Evolutionary conservation across 2,888 invertebrate species (phyloP), one percentile per base, ranked within the genome.

Genomic region (Lutraria lutraria): DNA sequence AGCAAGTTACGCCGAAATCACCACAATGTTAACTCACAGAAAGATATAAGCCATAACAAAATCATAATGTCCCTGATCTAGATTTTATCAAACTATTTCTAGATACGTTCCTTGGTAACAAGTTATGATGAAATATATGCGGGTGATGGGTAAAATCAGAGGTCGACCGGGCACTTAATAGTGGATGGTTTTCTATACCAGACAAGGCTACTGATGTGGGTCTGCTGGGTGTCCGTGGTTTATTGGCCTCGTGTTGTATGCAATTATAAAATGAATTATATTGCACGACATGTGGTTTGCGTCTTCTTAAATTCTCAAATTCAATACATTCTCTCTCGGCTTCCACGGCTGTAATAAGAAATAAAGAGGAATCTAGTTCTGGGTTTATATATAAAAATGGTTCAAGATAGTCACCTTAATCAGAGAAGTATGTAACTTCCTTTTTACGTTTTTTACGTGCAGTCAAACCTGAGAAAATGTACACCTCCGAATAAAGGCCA

Each of bases 261-360:
- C 87, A 87, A 15, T 85, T 87, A 68, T 92, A 91, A 76, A 92
- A 89, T 53, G 86, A 83, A 68, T 90, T 91, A 68, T 92, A 92
- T 52, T 85, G 79, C 29, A 89, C 92, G 6, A 79, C 82, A 68
- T 92, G 91, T 0, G 92, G 92, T 12, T 90, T 84, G n/a, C 68
- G 43, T 56, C 89, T 88, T 76, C 92, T 53, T 3, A 85, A 29
- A 1, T 85, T 76, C 56, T 92, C 92, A 53, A 92, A 92, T 29
- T 86, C 76, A 19, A 91, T 89, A 54, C 87, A 91, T 43, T 91
- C 90, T 52, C 81, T 90, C 56, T 92, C 92, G 31, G 91, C 90
- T 0, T 63, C 53, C 0, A 92, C 91, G n/a, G 92, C 92, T 92
- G 87, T 21, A 90, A 90, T 29, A 25, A 29, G 72, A 83, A 63